Conservation (phyloP, 2,888 invertebrate species). For the Xestia rhomboidea region DNA sequence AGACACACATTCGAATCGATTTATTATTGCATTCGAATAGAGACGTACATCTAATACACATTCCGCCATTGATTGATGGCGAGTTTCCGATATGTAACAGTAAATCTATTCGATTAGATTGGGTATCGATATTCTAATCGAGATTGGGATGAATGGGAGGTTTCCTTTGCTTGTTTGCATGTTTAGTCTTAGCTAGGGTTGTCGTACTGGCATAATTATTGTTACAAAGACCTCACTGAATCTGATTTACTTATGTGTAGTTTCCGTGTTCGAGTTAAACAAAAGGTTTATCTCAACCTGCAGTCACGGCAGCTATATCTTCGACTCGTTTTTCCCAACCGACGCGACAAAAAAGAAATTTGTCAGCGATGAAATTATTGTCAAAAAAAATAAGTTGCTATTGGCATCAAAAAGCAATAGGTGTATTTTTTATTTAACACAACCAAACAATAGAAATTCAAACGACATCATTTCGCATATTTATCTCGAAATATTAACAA, state of each 20-base stretch:
- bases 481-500: slow-evolving; percentile 48
- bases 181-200: neutral
- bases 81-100: slow-evolving; percentile 76
- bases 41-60: slow-evolving; percentile 78
- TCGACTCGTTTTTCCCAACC: neutral
- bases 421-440: slow-evolving; percentile 30
- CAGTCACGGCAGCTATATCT: neutral
- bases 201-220: neutral
- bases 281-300: neutral
- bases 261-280: neutral
- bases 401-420: slow-evolving; percentile 23
- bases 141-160: slow-evolving; percentile 34
- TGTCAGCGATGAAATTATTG: neutral
- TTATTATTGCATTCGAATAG: slow-evolving; percentile 79
- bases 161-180: slow-evolving; percentile 45
- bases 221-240: neutral
- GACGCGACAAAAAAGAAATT: neutral
- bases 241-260: too few relatives aligned
- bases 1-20: slow-evolving; percentile 75
- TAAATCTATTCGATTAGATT: slow-evolving; percentile 71
- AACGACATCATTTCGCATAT: slow-evolving; percentile 47
- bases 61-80: slow-evolving; percentile 83
- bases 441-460: slow-evolving; percentile 46
- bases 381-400: slow-evolving; percentile 3
- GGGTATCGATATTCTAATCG: slow-evolving; percentile 65